These are phyloP conservation scores for Molanna angustata DNA, from an alignment of 2,888 invertebrate species.

Conservation along the genomic window DNA sequence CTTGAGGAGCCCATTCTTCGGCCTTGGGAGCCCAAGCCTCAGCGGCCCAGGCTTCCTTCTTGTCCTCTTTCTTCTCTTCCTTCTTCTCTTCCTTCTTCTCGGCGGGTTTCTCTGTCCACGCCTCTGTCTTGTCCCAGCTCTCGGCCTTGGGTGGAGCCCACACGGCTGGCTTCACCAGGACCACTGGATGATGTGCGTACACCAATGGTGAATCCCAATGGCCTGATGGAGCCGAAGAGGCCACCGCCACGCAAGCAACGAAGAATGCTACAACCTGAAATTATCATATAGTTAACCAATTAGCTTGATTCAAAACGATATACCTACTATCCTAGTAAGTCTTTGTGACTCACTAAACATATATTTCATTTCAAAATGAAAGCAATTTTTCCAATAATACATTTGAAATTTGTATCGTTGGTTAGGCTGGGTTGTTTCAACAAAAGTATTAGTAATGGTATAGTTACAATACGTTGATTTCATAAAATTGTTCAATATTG, in stretches of 20 bases:
- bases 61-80: not conserved
- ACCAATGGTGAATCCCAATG: conserved; percentile 6
- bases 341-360: too few relatives aligned
- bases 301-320: too few relatives aligned
- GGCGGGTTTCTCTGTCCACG: not conserved
- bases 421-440: too few relatives aligned
- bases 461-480: too few relatives aligned
- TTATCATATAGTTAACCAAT: not conserved
- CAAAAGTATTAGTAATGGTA: too few relatives aligned
- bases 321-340: too few relatives aligned
- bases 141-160: not conserved
- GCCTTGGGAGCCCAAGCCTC: conserved; percentile 1
- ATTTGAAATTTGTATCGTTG: too few relatives aligned
- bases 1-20: not conserved
- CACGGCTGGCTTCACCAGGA: not conserved
- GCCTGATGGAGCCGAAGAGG: conserved; percentile 5
- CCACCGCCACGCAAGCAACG: not conserved
- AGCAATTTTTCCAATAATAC: too few relatives aligned
- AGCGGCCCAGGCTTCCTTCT: not conserved
- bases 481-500: too few relatives aligned
- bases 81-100: not conserved
- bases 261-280: not conserved
- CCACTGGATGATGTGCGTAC: not conserved
- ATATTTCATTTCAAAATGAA: too few relatives aligned
- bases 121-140: not conserved